Evolutionary conservation across 2,888 invertebrate genomes (phyloP).

Genomic region (Leucophora obtusa): DNA sequence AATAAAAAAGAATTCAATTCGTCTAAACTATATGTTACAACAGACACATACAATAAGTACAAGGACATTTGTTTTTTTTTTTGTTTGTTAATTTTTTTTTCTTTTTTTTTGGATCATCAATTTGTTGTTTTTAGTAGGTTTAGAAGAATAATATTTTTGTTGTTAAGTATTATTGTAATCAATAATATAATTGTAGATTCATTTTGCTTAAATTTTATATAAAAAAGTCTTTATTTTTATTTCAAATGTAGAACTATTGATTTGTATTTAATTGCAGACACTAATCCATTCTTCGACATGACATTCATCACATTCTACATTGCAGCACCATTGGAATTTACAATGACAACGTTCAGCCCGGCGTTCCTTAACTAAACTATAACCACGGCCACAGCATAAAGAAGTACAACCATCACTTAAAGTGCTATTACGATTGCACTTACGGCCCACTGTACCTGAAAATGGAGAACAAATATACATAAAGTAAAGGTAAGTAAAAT

Average conservation of each 20-base stretch:
- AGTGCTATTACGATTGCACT: constrained; percentile 86
- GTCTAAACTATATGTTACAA: constrained; percentile 59
- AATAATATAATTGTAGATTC: constrained; percentile 14
- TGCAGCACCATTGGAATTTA: constrained; percentile 96
- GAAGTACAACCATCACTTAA: constrained; percentile 90
- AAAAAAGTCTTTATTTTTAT: constrained; percentile 49
- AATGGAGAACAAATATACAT: neutral
- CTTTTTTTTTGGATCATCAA: neutral
- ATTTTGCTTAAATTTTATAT: constrained; percentile 21
- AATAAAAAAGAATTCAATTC: constrained; percentile 49
- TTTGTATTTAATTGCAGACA: constrained; percentile 86
- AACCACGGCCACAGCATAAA: constrained; percentile 93
- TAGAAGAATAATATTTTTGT: neutral
- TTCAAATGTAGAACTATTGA: constrained; percentile 29
- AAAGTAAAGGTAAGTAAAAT: neutral
- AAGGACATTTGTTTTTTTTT: constrained; percentile 5
- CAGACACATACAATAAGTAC: constrained; percentile 30
- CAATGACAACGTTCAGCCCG: constrained; percentile 91
- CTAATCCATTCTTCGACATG: constrained; percentile 92
- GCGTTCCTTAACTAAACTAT: constrained; percentile 87
- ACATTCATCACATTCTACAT: constrained; percentile 93
- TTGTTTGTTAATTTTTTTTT: neutral
- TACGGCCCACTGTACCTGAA: constrained; percentile 85
- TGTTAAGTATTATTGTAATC: constrained; percentile 26
- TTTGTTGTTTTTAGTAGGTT: neutral